phyloP scores from a whole-genome alignment of 2,888 invertebrate genomes.

The Protonemura montana region DNA sequence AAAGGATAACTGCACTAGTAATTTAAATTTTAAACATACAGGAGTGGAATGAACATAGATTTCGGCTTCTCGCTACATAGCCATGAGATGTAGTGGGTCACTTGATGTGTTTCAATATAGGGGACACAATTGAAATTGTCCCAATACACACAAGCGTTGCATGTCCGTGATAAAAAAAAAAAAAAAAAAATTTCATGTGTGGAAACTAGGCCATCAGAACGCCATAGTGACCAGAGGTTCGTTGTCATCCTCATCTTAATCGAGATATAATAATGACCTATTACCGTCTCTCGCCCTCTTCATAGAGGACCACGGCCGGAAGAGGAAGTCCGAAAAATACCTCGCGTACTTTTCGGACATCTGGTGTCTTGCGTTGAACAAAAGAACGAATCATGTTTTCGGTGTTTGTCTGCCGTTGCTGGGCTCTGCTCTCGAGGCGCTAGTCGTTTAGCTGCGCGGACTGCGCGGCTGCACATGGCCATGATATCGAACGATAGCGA shows the following conservation, averaged over 20 bases:
- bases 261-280: neutral
- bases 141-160: neutral
- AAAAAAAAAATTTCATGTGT: neutral
- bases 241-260: neutral
- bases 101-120: neutral
- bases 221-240: neutral
- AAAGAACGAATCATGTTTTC: neutral
- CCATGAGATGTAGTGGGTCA: neutral
- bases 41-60: neutral
- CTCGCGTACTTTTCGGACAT: neutral
- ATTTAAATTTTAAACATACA: neutral
- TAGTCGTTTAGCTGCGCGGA: neutral
- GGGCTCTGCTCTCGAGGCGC: neutral
- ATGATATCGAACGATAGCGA: neutral
- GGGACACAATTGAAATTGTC: neutral
- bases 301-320: neutral
- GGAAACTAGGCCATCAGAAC: conserved; percentile 12
- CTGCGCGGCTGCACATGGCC: neutral
- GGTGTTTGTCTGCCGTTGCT: neutral
- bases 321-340: neutral
- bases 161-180: neutral
- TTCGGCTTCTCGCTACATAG: neutral
- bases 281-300: neutral
- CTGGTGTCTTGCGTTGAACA: neutral
- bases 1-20: neutral